Base-by-base conservation (phyloP, 2,113 vertebrate genomes). In the Chionis minor region DNA sequence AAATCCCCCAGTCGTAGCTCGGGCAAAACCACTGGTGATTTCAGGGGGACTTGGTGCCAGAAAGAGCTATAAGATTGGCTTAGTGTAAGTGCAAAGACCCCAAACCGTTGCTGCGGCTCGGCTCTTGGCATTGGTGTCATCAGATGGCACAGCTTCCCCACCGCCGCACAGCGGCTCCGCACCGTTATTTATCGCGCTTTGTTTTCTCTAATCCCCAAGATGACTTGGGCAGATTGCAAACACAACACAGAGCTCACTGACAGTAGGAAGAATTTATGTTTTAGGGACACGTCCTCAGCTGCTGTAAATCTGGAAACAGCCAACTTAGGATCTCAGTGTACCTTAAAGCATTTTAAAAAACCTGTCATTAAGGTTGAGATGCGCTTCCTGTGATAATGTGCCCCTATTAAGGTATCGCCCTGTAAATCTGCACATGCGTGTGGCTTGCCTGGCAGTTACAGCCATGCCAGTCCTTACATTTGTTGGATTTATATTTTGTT, bases 151-250 rank as follows among this genome's bases (percentile, higher is more conserved):
- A 23, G 38, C 54, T 62, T 35, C 71, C 52, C 38, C 1, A 1
- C 2, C 1, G 10, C 55, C 2, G 1, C 56, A 6, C 24, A 17
- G 78, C 8, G 0, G 11, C 58, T 79, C 69, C 3, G 0, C 8
- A 4, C 44, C 16, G 5, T 12, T n/a, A 40, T 44, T 40, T n/a
- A 27, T 40, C 3, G 4, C 2, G 0, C 27, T 74, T 66, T 40
- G 19, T 35, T 55, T 71, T 67, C 78, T 63, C 52, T 47, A 1
- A 45, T 49, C 81, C 74, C 65, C 5, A 0, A 7, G 45, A 51
- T 35, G 27, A 19, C 22, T 10, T 3, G 47, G 51, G 55, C 69
- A 74, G 33, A 3, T 10, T 35, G 63, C 42, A 81, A 30, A 32
- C 51, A 33, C 42, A 51, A 9, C 73, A 44, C 2, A 0, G 16